Evolutionary conservation across 2,888 invertebrate genomes (phyloP).

Genomic region (Tinea trinotella): DNA sequence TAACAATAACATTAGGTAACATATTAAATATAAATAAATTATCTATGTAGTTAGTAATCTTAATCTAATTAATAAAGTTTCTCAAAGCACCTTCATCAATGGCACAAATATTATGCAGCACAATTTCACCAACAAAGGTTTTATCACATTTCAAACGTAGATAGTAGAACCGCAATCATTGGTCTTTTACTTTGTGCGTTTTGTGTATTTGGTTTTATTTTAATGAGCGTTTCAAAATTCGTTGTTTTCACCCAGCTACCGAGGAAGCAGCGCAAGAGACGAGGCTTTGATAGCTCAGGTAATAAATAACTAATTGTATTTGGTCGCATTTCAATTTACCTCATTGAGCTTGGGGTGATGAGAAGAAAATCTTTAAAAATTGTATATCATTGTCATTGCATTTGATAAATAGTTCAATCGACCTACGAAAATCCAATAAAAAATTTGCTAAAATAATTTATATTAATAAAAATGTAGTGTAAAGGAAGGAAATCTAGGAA

Average conservation of each 20-base stretch:
- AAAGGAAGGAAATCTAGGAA: no score
- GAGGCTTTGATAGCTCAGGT: slow-evolving; percentile 73
- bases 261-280: slow-evolving; percentile 73
- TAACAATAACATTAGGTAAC: no score
- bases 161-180: slow-evolving; percentile 1
- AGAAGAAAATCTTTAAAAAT: background rate
- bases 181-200: slow-evolving; percentile 55
- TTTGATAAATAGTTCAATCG: no score
- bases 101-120: background rate
- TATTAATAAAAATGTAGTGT: no score
- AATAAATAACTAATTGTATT: slow-evolving; percentile 51
- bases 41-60: no score
- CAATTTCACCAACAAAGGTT: background rate
- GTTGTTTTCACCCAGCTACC: slow-evolving; percentile 73
- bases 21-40: no score
- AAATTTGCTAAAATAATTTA: no score
- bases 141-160: no score
- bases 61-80: background rate
- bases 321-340: slow-evolving; percentile 53
- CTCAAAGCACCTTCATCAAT: background rate
- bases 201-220: slow-evolving; percentile 68
- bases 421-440: no score
- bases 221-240: slow-evolving; percentile 67
- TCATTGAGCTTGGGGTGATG: slow-evolving; percentile 21
- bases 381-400: background rate